These are phyloP conservation scores for Thunnus maccoyii DNA, from an alignment of 2,113 vertebrate species.

Conservation along the genomic window DNA sequence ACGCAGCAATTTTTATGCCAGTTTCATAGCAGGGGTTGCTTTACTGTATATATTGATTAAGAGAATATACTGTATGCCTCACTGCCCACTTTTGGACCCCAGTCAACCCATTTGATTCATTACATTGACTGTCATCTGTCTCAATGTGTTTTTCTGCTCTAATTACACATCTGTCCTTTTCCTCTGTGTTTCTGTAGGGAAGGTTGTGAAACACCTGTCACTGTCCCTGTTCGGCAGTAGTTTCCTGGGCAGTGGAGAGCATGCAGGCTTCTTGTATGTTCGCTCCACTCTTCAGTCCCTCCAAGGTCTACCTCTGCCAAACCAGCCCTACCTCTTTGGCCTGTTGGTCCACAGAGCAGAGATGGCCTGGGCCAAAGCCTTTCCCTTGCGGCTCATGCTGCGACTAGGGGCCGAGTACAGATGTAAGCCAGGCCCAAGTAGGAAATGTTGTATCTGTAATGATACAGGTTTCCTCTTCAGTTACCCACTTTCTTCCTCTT, in stretches of 20 bases:
- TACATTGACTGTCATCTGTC: not conserved
- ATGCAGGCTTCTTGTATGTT: slow-evolving; percentile 94
- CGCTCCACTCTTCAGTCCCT: slow-evolving; percentile 91
- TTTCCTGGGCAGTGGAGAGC: slow-evolving; percentile 90
- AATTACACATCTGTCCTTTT: fast-evolving
- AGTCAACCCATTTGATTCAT: too few species aligned
- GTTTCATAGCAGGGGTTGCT: too few species aligned
- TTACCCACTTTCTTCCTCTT: slow-evolving; percentile 23
- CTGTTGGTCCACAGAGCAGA: slow-evolving; percentile 94
- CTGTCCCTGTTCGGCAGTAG: slow-evolving; percentile 89
- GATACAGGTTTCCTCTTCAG: not conserved
- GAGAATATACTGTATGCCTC: too few species aligned
- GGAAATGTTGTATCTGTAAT: not conserved
- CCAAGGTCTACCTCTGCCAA: slow-evolving; percentile 89
- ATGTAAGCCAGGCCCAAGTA: slow-evolving; percentile 81
- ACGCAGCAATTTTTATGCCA: not conserved
- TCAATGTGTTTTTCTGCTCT: not conserved
- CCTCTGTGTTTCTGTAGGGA: slow-evolving; percentile 83
- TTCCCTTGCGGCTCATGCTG: slow-evolving; percentile 94
- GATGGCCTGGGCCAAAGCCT: slow-evolving; percentile 94
- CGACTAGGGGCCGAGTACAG: slow-evolving; percentile 93
- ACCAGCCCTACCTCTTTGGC: slow-evolving; percentile 91
- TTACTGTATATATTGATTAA: too few species aligned
- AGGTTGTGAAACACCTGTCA: slow-evolving; percentile 90
- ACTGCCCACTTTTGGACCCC: too few species aligned